Evolutionary conservation across 2,113 vertebrate genomes (phyloP), one percentile per base, ranked within the genome.

Genomic region (Galeopterus variegatus): DNA sequence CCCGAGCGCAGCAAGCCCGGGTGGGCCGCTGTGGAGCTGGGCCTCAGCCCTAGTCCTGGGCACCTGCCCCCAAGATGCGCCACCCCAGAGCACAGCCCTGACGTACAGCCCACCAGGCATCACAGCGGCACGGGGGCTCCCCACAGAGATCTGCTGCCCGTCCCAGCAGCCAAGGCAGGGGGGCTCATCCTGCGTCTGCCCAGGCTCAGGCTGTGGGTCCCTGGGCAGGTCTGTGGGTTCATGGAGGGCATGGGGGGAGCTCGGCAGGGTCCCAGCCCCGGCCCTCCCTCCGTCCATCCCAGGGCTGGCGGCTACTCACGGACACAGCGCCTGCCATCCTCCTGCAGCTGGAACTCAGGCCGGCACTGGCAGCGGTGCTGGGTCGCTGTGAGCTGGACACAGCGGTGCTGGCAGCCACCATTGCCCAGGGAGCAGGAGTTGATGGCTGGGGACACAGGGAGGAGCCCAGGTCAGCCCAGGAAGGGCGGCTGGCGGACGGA

Each of bases 401-500:
- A 99, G 93, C 98, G 96, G 15, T 99, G 99, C 79, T 99, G 99
- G 0, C 99, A 99, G 95, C 99, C 99, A 0, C 99, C 99, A 0
- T 99, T 99, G 96, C 99, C 98, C 90, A 99, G 77, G 21, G 99
- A 81, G 1, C 99, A 99, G 0, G 99, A 98, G 96, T 98, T 98
- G 83, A 99, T 88, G 3, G 99, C 99, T 99, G 26, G 54, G 45
- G 50, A 24, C 70, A 94, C 21, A 13, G 21, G 77, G 3, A 56
- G 64, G n/a, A 65, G 36, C 19, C 26, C 17, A 0, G 18, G 24
- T 97, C 52, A 92, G 81, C 23, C 36, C 33, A 2, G 28, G 72
- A 28, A 28, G 18, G 48, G 24, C 1, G 0, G 33, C 9, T 0
- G 0, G 21, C 12, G 0, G 0, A 14, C 10, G 2, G 52, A 13